These are phyloP conservation scores for Rachycentron canadum DNA, from an alignment of 2,797 vertebrate species.

Conservation along the genomic window DNA sequence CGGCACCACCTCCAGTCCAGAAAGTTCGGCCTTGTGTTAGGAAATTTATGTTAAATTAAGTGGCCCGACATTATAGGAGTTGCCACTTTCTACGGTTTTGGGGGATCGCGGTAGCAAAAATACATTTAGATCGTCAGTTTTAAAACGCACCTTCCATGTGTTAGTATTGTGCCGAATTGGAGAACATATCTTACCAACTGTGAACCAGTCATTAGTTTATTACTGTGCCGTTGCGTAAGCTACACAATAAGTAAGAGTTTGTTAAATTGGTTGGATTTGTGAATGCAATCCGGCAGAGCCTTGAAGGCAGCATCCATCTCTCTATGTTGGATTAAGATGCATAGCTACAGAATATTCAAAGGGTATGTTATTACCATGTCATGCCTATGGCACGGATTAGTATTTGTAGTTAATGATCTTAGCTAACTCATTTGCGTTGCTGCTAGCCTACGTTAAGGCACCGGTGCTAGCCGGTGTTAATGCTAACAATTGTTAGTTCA, in stretches of 20 bases:
- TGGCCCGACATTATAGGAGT: not conserved
- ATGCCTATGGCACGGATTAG: rapidly evolving
- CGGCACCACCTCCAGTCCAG: rapidly evolving
- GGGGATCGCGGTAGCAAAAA: not conserved
- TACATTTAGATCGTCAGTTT: not conserved
- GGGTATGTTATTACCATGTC: not conserved
- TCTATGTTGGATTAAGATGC: not conserved
- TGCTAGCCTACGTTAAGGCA: not conserved
- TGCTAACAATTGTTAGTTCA: not conserved
- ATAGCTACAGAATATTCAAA: not conserved
- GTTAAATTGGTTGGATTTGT: not conserved
- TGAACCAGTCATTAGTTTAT: rapidly evolving
- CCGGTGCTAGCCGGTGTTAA: not conserved
- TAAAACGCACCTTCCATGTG: not conserved
- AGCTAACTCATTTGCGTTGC: too few relatives aligned
- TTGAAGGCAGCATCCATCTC: rapidly evolving
- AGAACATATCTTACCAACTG: rapidly evolving
- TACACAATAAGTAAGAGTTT: rapidly evolving
- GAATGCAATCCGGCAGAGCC: not conserved
- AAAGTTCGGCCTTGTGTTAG: rapidly evolving
- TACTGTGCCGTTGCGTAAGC: rapidly evolving
- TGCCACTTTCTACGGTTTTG: rapidly evolving
- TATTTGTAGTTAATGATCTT: not conserved
- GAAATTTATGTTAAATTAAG: not conserved
- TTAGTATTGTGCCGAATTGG: not conserved